A percentile compares a stretch with the other conserved stretches of the same genome.
These are phyloP conservation scores for Myodes glareolus DNA, from an alignment of 2,113 vertebrate species.

Conservation along the genomic window DNA sequence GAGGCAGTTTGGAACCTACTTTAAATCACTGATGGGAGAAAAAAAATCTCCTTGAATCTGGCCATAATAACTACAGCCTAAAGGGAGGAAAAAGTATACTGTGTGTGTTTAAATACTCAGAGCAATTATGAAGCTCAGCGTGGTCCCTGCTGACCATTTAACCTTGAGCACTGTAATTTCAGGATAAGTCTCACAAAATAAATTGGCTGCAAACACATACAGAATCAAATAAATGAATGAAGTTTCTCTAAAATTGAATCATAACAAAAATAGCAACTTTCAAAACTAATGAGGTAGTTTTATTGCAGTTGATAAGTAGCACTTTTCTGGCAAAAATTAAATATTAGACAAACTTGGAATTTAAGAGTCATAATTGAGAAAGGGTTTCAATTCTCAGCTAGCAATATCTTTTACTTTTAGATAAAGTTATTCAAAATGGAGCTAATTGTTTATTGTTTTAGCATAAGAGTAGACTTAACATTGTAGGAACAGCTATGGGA, in stretches of 20 bases:
- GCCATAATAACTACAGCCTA: not conserved
- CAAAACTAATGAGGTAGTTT: not conserved
- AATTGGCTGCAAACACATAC: not conserved
- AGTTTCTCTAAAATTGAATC: constrained; percentile 16
- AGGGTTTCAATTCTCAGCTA: not conserved
- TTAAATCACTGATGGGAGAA: constrained; percentile 25
- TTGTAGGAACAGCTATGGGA: not conserved
- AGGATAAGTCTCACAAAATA: not conserved
- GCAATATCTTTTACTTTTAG: not conserved
- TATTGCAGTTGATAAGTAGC: not conserved
- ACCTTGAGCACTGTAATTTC: constrained; percentile 47
- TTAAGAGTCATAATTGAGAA: constrained; percentile 30
- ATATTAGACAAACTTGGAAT: not conserved
- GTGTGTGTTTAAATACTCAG: constrained; percentile 52
- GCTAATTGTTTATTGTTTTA: not conserved
- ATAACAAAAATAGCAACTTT: not conserved
- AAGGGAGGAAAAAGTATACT: not conserved
- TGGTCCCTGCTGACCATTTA: constrained; percentile 31
- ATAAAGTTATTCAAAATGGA: not conserved
- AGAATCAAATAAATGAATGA: constrained; percentile 35
- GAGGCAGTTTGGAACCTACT: not conserved
- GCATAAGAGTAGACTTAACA: not conserved
- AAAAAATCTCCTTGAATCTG: not conserved
- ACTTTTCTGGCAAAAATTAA: constrained; percentile 17
- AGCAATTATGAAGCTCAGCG: constrained; percentile 30